These are phyloP conservation scores for Neomicropteryx cornuta DNA, from an alignment of 1,140 invertebrate species.

Conservation along the genomic window DNA sequence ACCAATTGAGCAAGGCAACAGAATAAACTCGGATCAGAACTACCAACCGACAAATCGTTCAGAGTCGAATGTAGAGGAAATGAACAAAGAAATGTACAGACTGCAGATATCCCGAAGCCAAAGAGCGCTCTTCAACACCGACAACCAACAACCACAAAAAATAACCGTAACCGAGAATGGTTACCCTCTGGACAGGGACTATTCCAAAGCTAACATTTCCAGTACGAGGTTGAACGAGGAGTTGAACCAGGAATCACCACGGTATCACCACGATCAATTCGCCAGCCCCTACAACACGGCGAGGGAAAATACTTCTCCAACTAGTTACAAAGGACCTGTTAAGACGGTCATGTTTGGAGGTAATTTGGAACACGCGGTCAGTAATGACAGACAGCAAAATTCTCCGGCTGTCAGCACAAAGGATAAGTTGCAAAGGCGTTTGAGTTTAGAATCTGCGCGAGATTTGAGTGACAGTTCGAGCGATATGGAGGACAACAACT, in stretches of 20 bases:
- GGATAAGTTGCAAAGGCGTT: slow-evolving; percentile 41
- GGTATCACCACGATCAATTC: too few relatives aligned
- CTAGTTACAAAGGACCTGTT: too few relatives aligned
- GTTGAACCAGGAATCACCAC: slow-evolving; percentile 22
- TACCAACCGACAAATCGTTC: slow-evolving; percentile 33
- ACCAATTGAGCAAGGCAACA: slow-evolving; percentile 18
- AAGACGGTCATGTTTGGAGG: too few relatives aligned
- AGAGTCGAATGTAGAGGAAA: slow-evolving; percentile 38
- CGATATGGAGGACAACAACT: slow-evolving; percentile 41
- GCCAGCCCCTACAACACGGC: too few relatives aligned
- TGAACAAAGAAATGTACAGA: slow-evolving; percentile 40
- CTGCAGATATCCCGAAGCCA: slow-evolving; percentile 38
- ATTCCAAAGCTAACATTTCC: slow-evolving; percentile 36
- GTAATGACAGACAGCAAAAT: too few relatives aligned
- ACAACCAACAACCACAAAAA: slow-evolving; percentile 32
- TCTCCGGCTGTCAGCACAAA: slow-evolving; percentile 10
- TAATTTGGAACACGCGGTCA: too few relatives aligned
- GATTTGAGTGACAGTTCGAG: slow-evolving; percentile 60
- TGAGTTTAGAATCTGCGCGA: slow-evolving; percentile 59
- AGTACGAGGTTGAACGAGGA: slow-evolving; percentile 35
- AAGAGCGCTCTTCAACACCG: slow-evolving; percentile 35
- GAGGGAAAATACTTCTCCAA: too few relatives aligned
- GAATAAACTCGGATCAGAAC: slow-evolving; percentile 17
- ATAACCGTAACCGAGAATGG: slow-evolving; percentile 29
- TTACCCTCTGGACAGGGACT: slow-evolving; percentile 36